Evolutionary conservation across 2,113 vertebrate species (phyloP).

Genomic region (Phasianus colchicus): DNA sequence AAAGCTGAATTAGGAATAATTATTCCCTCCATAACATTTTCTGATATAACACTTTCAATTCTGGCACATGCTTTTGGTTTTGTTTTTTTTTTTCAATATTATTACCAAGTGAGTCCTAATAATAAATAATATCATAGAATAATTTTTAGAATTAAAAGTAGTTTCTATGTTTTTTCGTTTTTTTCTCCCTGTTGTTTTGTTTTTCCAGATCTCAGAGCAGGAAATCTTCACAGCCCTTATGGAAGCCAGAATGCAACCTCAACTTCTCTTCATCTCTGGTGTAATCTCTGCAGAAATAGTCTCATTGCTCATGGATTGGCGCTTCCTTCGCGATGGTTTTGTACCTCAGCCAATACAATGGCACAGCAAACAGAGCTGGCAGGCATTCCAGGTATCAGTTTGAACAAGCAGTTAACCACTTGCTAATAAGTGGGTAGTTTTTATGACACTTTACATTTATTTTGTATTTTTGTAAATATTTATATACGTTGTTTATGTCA

Average conservation of each 20-base stretch:
- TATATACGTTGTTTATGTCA: not conserved
- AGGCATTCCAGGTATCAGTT: not conserved
- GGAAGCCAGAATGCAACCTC: not conserved
- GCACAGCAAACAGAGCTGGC: not conserved
- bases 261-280: not conserved
- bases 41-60: not conserved
- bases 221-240: not conserved
- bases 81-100: not conserved
- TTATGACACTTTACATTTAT: not conserved
- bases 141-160: not conserved
- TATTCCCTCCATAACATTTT: not conserved
- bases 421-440: not conserved
- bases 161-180: fast-evolving
- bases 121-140: not conserved
- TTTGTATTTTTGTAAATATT: not conserved
- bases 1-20: not conserved
- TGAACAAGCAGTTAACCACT: not conserved
- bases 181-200: not conserved
- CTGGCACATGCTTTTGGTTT: not conserved
- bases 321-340: not conserved
- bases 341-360: not conserved
- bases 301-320: not conserved
- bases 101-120: not conserved
- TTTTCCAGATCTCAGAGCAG: not conserved
- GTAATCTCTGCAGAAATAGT: not conserved